phyloP scores from a whole-genome alignment of 2,113 vertebrate genomes.

The Elephas maximus region DNA sequence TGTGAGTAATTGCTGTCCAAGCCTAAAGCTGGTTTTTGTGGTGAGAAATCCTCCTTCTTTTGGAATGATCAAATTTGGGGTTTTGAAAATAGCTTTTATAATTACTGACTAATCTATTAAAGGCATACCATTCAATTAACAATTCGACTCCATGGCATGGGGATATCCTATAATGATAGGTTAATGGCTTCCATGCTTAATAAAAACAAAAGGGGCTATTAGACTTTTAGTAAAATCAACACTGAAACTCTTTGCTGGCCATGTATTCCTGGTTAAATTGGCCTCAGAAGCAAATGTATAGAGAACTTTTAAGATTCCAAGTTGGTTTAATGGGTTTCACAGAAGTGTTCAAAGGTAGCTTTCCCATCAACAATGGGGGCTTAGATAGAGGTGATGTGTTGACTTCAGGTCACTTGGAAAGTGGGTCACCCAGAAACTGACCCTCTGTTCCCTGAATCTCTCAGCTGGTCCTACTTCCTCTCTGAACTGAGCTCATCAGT shows the following conservation, averaged over 20 bases:
- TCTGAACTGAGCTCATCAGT: not conserved
- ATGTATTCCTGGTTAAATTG: slow-evolving; percentile 51
- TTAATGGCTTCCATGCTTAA: slow-evolving; percentile 79
- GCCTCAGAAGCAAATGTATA: slow-evolving; percentile 63
- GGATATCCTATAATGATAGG: slow-evolving; percentile 65
- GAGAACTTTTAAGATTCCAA: slow-evolving; percentile 28
- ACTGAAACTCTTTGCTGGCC: slow-evolving; percentile 1
- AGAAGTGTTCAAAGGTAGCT: slow-evolving; percentile 37
- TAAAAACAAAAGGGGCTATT: slow-evolving; percentile 69
- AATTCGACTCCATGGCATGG: slow-evolving; percentile 47
- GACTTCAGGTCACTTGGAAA: slow-evolving; percentile 20
- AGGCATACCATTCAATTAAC: slow-evolving; percentile 71
- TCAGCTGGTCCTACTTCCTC: slow-evolving; percentile 24
- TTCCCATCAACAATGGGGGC: slow-evolving; percentile 9
- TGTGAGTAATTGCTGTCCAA: slow-evolving; percentile 65
- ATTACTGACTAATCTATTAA: slow-evolving; percentile 72
- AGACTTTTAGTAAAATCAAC: slow-evolving; percentile 63
- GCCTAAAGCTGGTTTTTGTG: slow-evolving; percentile 56
- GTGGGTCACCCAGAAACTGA: not conserved
- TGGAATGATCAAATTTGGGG: slow-evolving; percentile 56
- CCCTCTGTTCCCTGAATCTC: not conserved
- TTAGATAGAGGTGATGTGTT: slow-evolving; percentile 11
- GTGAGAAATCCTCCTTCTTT: slow-evolving; percentile 66
- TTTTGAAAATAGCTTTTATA: slow-evolving; percentile 78
- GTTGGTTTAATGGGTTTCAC: slow-evolving; percentile 62